Base-by-base conservation (phyloP, 1,140 invertebrate species). In the Danaus plexippus region DNA sequence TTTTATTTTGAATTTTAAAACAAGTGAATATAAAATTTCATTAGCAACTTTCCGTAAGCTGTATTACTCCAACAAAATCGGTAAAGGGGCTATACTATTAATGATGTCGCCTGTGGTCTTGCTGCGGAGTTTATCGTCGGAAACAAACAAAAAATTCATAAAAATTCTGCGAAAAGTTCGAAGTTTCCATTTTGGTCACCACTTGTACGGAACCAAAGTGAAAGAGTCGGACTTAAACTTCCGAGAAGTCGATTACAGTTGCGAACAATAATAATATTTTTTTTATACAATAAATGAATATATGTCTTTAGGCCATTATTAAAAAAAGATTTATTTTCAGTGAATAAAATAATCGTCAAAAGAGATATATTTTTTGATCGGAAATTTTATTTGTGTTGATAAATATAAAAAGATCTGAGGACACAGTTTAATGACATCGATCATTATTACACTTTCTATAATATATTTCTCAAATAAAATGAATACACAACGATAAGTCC, bases 161-260 rank as follows among this genome's bases (percentile, higher is more conserved):
- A 83, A 80, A 81, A 74, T 78, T 76, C 72, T 66, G 67, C 66
- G 59, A 61, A 77, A 68, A 67, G 66, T 57, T 57, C 50, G 62
- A 48, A 65, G 67, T 70, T 73, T 77, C 67, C 71, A 80, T 79
- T 80, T 73, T 70, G 65, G 75, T 67, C 60, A 61, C 51, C 69
- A 59, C 62, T 71, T 61, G 59, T 59, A 65, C 66, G 57, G 71
- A 32, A 54, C 60, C 70, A 61, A 69, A 69, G 68, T 79, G 64
- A 71, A 70, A 69, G 69, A 76, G 66, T 71, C 72, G 45, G 63
- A 72, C 64, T 57, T 55, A 75, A 82, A 78, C 68, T 81, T 80
- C 65, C 63, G 66, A 58, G 66, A 79, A 83, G 77, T 80, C 78
- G 72, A 81, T 83, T 81, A 77, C 77, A 85, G 74, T 80, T 83